phyloP scores from a whole-genome alignment of 2,113 vertebrate species.

The Stigmatopora nigra region DNA sequence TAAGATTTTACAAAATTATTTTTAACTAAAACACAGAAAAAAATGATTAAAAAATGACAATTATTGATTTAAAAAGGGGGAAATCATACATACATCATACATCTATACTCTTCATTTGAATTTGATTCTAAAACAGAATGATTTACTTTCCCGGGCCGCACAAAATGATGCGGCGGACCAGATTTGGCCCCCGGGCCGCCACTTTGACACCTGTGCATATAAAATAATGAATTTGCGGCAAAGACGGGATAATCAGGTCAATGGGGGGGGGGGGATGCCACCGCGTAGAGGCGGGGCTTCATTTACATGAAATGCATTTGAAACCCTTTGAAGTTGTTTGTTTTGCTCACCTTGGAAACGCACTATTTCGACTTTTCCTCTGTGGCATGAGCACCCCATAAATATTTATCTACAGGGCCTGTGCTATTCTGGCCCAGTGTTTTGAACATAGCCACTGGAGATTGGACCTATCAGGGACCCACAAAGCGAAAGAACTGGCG shows the following conservation, averaged over 20 bases:
- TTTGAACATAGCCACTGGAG: slow-evolving; percentile 63
- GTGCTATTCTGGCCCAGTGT: slow-evolving; percentile 61
- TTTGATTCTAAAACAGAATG: too few relatives aligned
- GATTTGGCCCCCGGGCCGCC: too few relatives aligned
- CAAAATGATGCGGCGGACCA: too few relatives aligned
- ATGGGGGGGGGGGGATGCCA: too few relatives aligned
- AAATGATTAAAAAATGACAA: too few relatives aligned
- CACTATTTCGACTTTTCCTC: slow-evolving; percentile 61
- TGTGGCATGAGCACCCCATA: slow-evolving; percentile 61
- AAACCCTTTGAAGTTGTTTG: slow-evolving; percentile 71
- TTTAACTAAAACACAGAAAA: too few relatives aligned
- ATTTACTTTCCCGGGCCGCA: too few relatives aligned
- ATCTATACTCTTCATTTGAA: too few relatives aligned
- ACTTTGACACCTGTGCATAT: too few relatives aligned
- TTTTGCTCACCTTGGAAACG: slow-evolving; percentile 69
- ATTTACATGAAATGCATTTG: slow-evolving; percentile 62
- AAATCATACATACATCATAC: too few relatives aligned
- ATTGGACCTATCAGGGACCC: slow-evolving; percentile 55
- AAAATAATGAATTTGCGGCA: slow-evolving; percentile 12
- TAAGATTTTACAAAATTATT: too few relatives aligned
- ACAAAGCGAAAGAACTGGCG: slow-evolving; percentile 6
- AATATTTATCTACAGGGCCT: slow-evolving; percentile 67
- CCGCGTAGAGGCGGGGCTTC: slow-evolving; percentile 17
- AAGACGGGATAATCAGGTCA: slow-evolving; percentile 59
- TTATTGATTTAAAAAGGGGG: too few relatives aligned